Base-by-base conservation (phyloP, 2,797 vertebrate genomes). In the Coracias cyanogaster region DNA sequence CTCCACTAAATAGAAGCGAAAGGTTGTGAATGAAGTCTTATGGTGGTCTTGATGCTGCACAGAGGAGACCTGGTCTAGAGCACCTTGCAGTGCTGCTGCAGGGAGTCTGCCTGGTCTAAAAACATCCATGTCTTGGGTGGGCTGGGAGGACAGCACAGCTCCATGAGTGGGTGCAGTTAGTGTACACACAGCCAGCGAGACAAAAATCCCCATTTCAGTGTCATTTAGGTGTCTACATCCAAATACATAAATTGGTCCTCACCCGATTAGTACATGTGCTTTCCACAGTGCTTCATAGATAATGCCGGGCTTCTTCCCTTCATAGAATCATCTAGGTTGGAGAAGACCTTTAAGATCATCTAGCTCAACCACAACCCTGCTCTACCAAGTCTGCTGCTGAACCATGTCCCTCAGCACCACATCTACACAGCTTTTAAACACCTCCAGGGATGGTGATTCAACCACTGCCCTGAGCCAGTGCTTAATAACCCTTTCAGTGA, bases 81-180 rank as follows among this genome's bases (percentile, higher is more conserved):
- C 1, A 0, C 37, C 13, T 9, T 1, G 12, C 15, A 6, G 20
- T 2, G 4, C 0, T 10, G 13, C 19, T 19, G 31, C 77, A 78
- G 24, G 41, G 37, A 43, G 7, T 25, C 21, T 64, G 64, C 28
- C 0, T 6, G 12, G 19, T 33, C 41, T 45, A 29, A 83, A 24
- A 31, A 26, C 39, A 29, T 22, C 76, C 11, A 4, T 6, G 12
- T 31, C 33, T 81, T 10, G 28, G 0, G 0, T 0, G 14, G 62
- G 41, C 49, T 65, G 61, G n/a, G 52, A 64, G 61, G 31, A 55
- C 33, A 93, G 49, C 1, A 0, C 1, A 7, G 58, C 52, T 70
- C 51, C 67, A 35, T 0, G 16, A 51, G 73, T 1, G 10, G 49
- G 52, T 24, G 15, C 65, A 33, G 55, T 26, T 2, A 49, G 37